phyloP scores from a whole-genome alignment of 2,797 vertebrate genomes.

The Poliocrania exsul region DNA sequence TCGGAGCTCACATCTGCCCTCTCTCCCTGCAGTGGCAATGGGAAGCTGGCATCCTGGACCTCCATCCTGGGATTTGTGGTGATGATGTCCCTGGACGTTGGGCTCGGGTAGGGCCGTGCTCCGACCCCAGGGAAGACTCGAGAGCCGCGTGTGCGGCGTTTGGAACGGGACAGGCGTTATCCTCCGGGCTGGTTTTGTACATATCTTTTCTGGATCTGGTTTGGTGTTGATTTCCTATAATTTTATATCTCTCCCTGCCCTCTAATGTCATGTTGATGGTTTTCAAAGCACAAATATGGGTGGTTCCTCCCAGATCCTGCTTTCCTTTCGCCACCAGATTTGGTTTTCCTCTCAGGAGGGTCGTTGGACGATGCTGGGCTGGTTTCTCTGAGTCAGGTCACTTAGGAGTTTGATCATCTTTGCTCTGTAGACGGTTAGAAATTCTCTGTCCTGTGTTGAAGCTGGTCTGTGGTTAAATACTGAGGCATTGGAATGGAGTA shows the following conservation, averaged over 20 bases:
- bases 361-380: not conserved
- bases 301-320: not conserved
- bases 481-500: not conserved
- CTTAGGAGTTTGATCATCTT: not conserved
- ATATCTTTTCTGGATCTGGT: not conserved
- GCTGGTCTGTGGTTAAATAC: not conserved
- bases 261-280: not conserved
- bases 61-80: constrained; percentile 93
- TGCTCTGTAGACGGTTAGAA: not conserved
- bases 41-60: constrained; percentile 93
- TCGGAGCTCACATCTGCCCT: not conserved
- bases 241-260: constrained; percentile 15
- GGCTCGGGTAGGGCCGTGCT: constrained; percentile 82
- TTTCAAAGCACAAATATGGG: constrained; percentile 12
- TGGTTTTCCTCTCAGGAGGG: not conserved
- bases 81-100: constrained; percentile 98
- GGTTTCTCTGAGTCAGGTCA: not conserved
- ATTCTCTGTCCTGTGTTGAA: not conserved
- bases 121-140: not conserved
- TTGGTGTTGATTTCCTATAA: constrained; percentile 47
- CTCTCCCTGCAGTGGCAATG: constrained; percentile 85
- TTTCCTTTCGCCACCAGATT: not conserved
- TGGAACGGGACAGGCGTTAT: not conserved
- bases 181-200: not conserved
- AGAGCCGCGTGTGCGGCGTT: not conserved